These are phyloP conservation scores for Andrena camellia DNA, from an alignment of 2,888 invertebrate species.

Conservation along the genomic window DNA sequence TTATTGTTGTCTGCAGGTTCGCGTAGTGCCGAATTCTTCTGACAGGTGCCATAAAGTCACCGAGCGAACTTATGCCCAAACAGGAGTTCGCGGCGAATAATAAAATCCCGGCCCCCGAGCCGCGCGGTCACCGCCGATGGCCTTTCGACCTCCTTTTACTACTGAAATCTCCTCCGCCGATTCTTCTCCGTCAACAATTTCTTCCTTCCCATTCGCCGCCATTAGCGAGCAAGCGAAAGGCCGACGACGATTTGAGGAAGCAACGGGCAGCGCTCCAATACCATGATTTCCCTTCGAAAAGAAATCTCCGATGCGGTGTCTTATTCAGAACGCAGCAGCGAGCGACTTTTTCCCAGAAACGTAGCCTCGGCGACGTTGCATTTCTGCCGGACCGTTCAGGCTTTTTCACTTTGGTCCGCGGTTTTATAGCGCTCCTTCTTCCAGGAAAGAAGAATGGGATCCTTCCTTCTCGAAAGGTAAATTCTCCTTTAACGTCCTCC, in stretches of 20 bases:
- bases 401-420: background rate
- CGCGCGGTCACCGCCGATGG: background rate
- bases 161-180: background rate
- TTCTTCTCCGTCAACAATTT: background rate
- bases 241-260: background rate
- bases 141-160: conserved; percentile 39
- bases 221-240: background rate
- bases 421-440: conserved; percentile 13
- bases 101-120: conserved; percentile 58
- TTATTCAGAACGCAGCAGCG: background rate
- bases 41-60: conserved; percentile 78
- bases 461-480: conserved; percentile 39
- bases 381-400: background rate
- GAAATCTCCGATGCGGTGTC: background rate
- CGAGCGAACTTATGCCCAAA: conserved; percentile 73
- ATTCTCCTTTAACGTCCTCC: conserved; percentile 29
- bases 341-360: background rate
- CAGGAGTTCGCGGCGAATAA: conserved; percentile 70
- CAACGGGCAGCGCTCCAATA: background rate
- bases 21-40: conserved; percentile 74
- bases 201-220: background rate
- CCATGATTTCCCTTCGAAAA: background rate
- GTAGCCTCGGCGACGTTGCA: background rate
- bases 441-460: conserved; percentile 39
- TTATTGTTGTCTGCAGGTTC: conserved; percentile 77